Evolutionary conservation across 2,113 vertebrate species (phyloP).

Genomic region (Brienomyrus brachyistius): DNA sequence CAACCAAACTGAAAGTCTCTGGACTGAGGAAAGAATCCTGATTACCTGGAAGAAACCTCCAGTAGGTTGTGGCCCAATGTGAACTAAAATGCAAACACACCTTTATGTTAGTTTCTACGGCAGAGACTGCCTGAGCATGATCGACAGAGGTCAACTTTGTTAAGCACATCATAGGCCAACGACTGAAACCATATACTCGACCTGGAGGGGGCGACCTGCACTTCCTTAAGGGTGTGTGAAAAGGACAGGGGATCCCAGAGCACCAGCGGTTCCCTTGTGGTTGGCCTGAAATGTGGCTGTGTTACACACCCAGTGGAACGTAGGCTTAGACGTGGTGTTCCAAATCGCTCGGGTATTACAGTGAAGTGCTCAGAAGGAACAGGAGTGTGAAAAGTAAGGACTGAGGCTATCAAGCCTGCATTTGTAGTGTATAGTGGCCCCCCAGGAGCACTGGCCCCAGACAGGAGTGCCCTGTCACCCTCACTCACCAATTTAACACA

Average conservation of each 20-base stretch:
- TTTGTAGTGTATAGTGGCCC: neutral
- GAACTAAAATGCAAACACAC: neutral
- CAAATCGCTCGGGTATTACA: neutral
- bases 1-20: neutral
- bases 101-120: neutral
- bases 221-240: neutral
- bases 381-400: neutral
- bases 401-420: neutral
- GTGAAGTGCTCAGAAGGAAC: neutral
- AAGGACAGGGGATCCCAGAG: neutral
- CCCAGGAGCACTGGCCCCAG: no score
- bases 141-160: neutral
- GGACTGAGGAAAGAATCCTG: neutral
- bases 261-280: neutral
- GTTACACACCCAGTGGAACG: neutral
- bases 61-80: neutral
- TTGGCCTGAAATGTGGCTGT: neutral
- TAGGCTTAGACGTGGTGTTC: neutral
- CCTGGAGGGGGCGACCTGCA: neutral
- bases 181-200: neutral
- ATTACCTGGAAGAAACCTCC: neutral
- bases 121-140: neutral
- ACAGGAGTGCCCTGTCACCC: neutral
- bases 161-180: neutral
- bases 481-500: neutral